phyloP scores from a whole-genome alignment of 2,888 invertebrate genomes.

The Stegophylla sp. region DNA sequence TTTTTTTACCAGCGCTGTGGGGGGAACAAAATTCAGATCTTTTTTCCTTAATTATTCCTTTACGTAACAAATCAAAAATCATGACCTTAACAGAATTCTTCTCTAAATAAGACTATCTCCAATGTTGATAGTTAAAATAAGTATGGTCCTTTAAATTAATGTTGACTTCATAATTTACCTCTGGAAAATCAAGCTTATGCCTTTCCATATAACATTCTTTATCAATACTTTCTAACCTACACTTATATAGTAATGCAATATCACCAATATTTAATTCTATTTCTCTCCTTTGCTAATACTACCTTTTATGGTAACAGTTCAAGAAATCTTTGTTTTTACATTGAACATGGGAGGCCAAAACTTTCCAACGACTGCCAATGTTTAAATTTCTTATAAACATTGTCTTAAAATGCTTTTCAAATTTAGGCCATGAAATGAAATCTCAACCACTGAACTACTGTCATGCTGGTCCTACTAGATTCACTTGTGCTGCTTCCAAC shows the following conservation, averaged over 20 bases:
- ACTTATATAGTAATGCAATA: background rate
- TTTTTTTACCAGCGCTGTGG: background rate
- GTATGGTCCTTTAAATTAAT: background rate
- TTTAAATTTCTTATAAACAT: background rate
- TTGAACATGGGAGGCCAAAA: background rate
- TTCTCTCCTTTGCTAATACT: background rate
- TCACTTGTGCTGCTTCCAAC: slow-evolving; percentile 7
- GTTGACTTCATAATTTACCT: background rate
- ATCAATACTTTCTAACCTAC: background rate
- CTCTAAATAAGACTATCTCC: slow-evolving; percentile 7
- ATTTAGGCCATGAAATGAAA: background rate
- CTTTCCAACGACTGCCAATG: background rate
- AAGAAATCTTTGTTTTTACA: background rate
- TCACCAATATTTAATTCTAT: slow-evolving; percentile 12
- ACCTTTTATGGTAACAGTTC: background rate
- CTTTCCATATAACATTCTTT: background rate
- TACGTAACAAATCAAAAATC: slow-evolving; percentile 4
- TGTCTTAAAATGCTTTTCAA: slow-evolving; percentile 11
- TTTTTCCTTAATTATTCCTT: background rate
- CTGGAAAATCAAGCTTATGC: background rate
- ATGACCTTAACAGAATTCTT: background rate
- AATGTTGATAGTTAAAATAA: slow-evolving; percentile 2
- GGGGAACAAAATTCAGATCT: slow-evolving; percentile 28
- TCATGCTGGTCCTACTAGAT: background rate
- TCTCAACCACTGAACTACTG: slow-evolving; percentile 7